A percentile compares a stretch with the other conserved stretches of the same genome.
Conservation (phyloP, 2,113 vertebrate species). For the Tretioscincus oriximinensis region DNA sequence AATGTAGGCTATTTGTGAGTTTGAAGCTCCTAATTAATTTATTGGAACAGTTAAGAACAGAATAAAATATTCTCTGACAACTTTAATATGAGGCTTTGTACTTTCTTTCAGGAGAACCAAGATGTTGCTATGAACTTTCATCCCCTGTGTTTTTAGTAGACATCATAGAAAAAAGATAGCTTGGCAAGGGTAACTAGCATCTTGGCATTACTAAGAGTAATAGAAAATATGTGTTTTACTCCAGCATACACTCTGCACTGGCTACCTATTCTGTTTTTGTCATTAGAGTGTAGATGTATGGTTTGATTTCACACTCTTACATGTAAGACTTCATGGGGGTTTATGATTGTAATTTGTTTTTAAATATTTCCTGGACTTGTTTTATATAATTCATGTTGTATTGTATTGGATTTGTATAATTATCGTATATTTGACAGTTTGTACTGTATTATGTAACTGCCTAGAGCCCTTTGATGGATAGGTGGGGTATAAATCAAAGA, state of each 20-base stretch:
- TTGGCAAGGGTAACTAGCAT: neutral
- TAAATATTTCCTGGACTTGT: no score
- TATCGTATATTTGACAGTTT: no score
- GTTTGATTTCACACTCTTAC: no score
- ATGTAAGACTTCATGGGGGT: no score
- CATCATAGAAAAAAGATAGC: conserved; percentile 3
- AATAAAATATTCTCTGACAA: conserved; percentile 27
- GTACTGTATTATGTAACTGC: no score
- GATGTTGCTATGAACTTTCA: neutral
- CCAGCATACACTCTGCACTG: neutral
- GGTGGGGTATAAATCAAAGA: no score
- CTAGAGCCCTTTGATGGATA: no score
- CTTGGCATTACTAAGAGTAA: conserved; percentile 7
- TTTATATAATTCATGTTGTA: no score
- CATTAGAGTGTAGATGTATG: neutral
- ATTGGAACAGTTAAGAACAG: conserved; percentile 20
- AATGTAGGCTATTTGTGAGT: neutral
- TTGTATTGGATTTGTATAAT: no score
- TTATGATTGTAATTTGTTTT: no score
- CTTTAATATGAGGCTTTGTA: neutral
- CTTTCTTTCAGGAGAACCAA: neutral
- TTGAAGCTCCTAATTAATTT: conserved; percentile 17
- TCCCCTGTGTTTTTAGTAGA: conserved; percentile 20
- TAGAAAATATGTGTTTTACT: neutral
- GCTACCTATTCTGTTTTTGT: neutral